These are phyloP conservation scores for Cinclus mexicanus DNA, from an alignment of 2,113 vertebrate species.

Conservation along the genomic window DNA sequence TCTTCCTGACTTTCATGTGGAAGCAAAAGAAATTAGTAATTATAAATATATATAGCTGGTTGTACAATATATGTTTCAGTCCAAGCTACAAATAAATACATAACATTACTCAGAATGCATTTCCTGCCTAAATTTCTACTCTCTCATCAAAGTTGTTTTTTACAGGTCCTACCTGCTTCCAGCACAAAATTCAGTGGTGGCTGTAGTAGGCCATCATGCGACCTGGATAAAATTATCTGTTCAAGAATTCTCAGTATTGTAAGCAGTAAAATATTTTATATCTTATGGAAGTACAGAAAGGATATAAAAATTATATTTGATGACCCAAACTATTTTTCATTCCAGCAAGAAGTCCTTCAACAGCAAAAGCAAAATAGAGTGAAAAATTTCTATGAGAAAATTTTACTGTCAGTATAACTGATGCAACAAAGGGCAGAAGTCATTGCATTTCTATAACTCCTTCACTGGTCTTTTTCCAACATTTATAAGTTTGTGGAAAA, in stretches of 20 bases:
- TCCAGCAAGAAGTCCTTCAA: neutral
- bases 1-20: neutral
- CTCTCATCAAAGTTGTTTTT: accelerated
- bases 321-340: neutral
- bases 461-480: neutral
- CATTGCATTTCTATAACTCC: neutral
- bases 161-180: neutral
- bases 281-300: neutral
- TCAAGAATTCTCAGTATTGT: neutral
- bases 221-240: neutral
- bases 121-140: neutral
- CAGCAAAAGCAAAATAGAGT: neutral
- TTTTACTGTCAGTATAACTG: neutral
- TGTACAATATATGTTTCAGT: neutral
- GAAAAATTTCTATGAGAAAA: neutral
- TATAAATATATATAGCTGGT: neutral
- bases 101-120: neutral
- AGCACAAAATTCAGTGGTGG: neutral
- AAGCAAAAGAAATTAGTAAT: neutral
- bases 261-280: neutral
- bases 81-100: neutral
- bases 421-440: neutral
- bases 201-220: neutral
- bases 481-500: neutral
- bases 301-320: accelerated